These are phyloP conservation scores for Tetragnatha versicolor DNA, from an alignment of 1,140 invertebrate species.

Conservation along the genomic window DNA sequence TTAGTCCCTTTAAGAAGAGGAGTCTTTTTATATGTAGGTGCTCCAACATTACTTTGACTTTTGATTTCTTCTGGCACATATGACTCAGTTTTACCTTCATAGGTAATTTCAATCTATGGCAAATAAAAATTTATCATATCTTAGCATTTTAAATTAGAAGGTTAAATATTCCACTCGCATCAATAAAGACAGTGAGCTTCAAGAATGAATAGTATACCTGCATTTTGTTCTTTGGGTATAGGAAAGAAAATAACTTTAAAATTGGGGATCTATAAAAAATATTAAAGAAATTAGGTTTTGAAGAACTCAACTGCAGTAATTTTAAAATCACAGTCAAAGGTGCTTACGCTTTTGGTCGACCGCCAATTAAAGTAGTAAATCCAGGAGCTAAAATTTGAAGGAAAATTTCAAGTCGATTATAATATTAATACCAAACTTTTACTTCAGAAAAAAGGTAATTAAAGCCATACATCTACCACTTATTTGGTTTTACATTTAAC, in stretches of 20 bases:
- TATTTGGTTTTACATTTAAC: too few relatives aligned
- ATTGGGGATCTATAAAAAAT: constrained; percentile 61
- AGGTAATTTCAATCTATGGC: constrained; percentile 32
- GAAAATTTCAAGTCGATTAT: too few relatives aligned
- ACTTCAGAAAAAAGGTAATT: too few relatives aligned
- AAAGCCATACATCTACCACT: too few relatives aligned
- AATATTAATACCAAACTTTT: too few relatives aligned
- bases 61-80: constrained; percentile 30
- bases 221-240: constrained; percentile 64
- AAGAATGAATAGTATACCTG: constrained; percentile 57
- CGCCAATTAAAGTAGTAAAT: constrained; percentile 67
- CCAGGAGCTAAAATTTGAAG: constrained; percentile 66
- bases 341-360: constrained; percentile 65
- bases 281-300: neutral
- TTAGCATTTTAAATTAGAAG: too few relatives aligned
- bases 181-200: neutral
- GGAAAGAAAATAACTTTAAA: constrained; percentile 67
- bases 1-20: constrained; percentile 57
- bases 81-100: constrained; percentile 43
- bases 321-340: neutral
- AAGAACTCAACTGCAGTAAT: neutral
- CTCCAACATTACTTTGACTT: neutral
- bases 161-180: too few relatives aligned
- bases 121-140: neutral
- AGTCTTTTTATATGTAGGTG: neutral